Base-by-base conservation (phyloP, 2,113 vertebrate genomes). In the Syngnathus typhle region DNA sequence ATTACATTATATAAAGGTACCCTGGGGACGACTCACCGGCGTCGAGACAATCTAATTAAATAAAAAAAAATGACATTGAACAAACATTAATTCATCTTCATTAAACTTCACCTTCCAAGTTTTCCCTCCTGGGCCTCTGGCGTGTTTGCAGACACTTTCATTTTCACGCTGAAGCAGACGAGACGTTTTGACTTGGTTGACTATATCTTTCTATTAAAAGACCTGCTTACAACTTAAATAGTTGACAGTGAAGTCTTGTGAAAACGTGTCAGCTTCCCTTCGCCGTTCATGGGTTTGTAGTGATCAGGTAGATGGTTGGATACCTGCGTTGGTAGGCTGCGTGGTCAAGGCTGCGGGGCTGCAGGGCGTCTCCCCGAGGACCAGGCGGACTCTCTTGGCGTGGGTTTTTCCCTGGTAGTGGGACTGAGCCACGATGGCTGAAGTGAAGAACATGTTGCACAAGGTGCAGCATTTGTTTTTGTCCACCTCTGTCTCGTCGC, bases 401-500 rank as follows among this genome's bases (percentile, higher is more conserved):
- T 93, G 92, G 1, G 92, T 93, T 80, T 93, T 93, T 19, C 92
- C 92, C 84, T 93, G 91, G 85, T 93, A 93, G 85, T 93, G 93
- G 1, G 91, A 93, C 87, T 93, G 92, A 41, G 93, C 93, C 77
- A 93, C 93, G 1, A 93, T 92, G 39, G 92, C 91, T 1, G 93
- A 93, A 67, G 92, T 93, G 89, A 93, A 93, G 87, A 93, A 93
- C 93, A 93, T 93, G 74, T 92, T 93, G 78, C 93, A 93, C 82
- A 93, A 88, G 18, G 91, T 93, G 63, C 93, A 93, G 85, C 92
- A 93, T 79, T 93, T 93, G 82, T 93, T 93, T 67, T 88, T 89
- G 85, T 93, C 92, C 79, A 93, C 92, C 69, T 93, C 92, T 47
- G 90, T 90, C 72, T 93, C 92, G 36, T 91, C 91, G 60, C 92